Base-by-base conservation (phyloP, 2,888 invertebrate genomes). In the Heliconius hortense region DNA sequence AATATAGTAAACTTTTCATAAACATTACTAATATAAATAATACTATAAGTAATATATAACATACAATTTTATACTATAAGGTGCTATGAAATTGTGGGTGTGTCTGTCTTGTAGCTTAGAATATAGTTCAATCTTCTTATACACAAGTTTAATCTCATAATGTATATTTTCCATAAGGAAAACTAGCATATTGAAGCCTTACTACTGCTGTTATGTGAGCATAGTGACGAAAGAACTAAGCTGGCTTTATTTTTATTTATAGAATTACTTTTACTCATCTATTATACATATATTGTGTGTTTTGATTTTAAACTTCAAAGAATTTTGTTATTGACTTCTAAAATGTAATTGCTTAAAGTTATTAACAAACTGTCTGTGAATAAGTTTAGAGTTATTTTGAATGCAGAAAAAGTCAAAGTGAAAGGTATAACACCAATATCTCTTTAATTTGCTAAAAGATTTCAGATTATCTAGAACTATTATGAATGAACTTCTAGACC, bases 151-250 rank as follows among this genome's bases (percentile, higher is more conserved):
- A 78, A 78, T 78, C 73, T 63, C 69, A 77, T 78, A 75, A 77
- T 75, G 68, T 71, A 68, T 64, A 73, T 74, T 75, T 75, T 77
- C 64, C 74, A 75, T 77, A 77, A 73, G 73, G 62, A 72, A 76
- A 72, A 76, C 73, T 79, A 72, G 74, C 75, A 72, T 79, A 77
- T 60, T 80, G 89, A 90, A 90, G 84, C 89, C 89, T 39, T 76
- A 84, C 76, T 76, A 80, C 4, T 75, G 78, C 73, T 66, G 83
- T 85, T 83, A 84, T 82, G 80, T 76, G 81, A 82, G 82, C 82
- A 83, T 81, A 82, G 79, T 83, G 82, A 82, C 82, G 80, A 79
- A 80, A 80, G 80, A 80, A 76, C 79, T 81, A 85, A 84, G 83
- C 81, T 80, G 82, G 84, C 82, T 85, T 84, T 39, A 71, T 56